phyloP scores from a whole-genome alignment of 2,797 vertebrate species.

The Chelmon rostratus region DNA sequence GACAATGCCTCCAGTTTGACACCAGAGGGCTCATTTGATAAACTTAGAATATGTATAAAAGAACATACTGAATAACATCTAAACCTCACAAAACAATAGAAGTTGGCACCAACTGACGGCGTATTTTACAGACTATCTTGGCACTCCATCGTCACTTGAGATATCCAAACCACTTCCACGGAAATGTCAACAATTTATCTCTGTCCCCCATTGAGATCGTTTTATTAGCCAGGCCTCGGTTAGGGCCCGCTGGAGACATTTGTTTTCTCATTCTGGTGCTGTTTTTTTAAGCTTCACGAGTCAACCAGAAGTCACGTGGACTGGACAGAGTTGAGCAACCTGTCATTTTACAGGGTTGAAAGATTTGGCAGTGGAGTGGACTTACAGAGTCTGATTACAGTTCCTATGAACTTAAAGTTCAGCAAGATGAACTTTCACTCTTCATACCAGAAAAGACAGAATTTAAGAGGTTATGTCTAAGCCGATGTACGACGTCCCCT shows the following conservation, averaged over 20 bases:
- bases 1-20: no score
- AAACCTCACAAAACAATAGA: no score
- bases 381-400: conserved; percentile 11
- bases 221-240: neutral
- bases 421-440: conserved; percentile 1
- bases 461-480: neutral
- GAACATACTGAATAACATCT: no score
- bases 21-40: no score
- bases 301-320: neutral
- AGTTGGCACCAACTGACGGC: no score
- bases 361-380: conserved; percentile 6
- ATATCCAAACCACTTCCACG: no score
- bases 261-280: neutral
- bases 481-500: neutral
- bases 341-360: conserved; percentile 17
- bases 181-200: no score
- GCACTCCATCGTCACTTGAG: no score
- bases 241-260: neutral
- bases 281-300: neutral
- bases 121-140: no score
- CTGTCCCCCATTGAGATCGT: no score
- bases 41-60: no score
- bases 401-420: conserved; percentile 17
- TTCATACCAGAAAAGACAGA: neutral
- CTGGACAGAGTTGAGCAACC: neutral